These are phyloP conservation scores for Corapipo altera DNA, from an alignment of 2,113 vertebrate genomes.

Conservation along the genomic window DNA sequence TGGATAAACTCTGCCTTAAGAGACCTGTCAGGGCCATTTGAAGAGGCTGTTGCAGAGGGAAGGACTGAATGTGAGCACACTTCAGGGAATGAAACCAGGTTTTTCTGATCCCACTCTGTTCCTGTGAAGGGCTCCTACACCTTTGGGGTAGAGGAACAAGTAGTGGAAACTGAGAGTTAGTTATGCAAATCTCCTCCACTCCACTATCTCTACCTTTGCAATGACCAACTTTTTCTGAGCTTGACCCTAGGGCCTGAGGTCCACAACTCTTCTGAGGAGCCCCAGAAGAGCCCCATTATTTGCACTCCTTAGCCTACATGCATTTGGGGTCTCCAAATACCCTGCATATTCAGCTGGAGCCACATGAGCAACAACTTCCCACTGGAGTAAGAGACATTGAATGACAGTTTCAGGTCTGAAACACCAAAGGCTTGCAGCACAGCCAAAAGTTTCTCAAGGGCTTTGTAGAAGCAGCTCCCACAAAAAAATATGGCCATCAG, in stretches of 20 bases:
- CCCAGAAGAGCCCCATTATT: not conserved
- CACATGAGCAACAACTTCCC: not conserved
- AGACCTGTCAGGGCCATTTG: not conserved
- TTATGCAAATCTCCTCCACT: not conserved
- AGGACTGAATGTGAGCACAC: not conserved
- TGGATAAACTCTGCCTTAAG: not conserved
- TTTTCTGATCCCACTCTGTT: not conserved
- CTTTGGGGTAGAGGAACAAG: not conserved
- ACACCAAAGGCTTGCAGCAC: not conserved
- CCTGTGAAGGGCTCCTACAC: not conserved
- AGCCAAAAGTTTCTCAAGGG: not conserved
- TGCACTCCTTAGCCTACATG: not conserved
- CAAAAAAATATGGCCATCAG: not conserved
- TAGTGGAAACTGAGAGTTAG: not conserved
- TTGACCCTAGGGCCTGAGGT: rapidly evolving
- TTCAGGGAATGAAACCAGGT: not conserved
- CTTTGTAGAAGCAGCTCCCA: not conserved
- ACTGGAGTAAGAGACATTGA: not conserved
- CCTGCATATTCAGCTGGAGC: not conserved
- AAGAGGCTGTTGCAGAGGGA: not conserved
- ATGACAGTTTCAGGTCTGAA: not conserved
- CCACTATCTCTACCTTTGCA: not conserved
- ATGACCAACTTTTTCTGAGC: not conserved
- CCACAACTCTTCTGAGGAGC: not conserved
- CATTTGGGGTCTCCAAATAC: not conserved